Base-by-base conservation (phyloP, 2,113 vertebrate genomes). In the Myotis davidii region DNA sequence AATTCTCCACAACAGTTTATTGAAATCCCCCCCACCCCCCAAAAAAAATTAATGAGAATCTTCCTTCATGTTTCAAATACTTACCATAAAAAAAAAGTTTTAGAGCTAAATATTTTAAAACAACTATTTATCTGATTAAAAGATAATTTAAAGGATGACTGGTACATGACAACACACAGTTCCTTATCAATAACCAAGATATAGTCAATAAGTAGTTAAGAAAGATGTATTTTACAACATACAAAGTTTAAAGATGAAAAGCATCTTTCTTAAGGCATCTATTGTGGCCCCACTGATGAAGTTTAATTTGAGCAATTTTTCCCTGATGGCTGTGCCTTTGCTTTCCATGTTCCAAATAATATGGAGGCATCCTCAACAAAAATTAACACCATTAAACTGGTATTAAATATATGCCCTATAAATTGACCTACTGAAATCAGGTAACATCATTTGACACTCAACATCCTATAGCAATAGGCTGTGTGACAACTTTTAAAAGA, bases 1-100 rank as follows among this genome's bases (percentile, higher is more conserved):
- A 94, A 61, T 94, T 95, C 94, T 54, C 85, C 72, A 79, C 65
- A 97, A 85, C 42, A 32, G 32, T 97, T 97, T 97, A 97, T 96
- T 97, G 94, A 79, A 90, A 83, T 52, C 83, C 70, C 34, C 70
- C n/a, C n/a, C n/a, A n/a, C n/a, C n/a, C n/a, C n/a, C n/a, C n/a
- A 85, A 91, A 5, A 18, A 94, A 18, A 95, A 61, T 92, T 48
- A 90, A 45, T 85, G 73, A 88, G 34, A 73, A 32, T 95, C 91
- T 88, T 93, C 74, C 70, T 92, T 95, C 65, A 92, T 42, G 21
- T 89, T 78, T 65, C n/a, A 92, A 92, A 83, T 6, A 89, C 34
- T 61, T 91, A 93, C 37, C 23, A 45, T 39, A 84, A 88, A 84
- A n/a, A 89, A 90, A 95, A 93, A 74, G 88, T 85, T 37, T 94